Evolutionary conservation across 2,888 invertebrate species (phyloP), one percentile per base, ranked within the genome.

Genomic region (Doris montereyensis): DNA sequence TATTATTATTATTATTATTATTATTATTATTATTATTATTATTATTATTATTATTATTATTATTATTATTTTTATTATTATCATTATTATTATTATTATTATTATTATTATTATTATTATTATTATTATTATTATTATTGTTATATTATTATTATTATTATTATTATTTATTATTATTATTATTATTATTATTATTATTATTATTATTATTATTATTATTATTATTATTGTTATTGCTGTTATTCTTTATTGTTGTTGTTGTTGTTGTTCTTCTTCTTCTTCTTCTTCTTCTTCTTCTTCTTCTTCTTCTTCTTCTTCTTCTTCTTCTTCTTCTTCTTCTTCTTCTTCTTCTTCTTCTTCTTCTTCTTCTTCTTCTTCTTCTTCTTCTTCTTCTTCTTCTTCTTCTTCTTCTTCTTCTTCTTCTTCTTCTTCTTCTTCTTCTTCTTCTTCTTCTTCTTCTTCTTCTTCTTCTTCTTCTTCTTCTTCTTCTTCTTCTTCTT

Each of bases 381-480:
- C 73, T 57, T 26, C 73, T 73, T 28, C 52, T 57, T 28, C 73
- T 24, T 13, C 58, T 73, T 28, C 57, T 73, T 10, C 73, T 72
- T 21, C 35, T 72, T 41, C 35, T 24, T 17, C 70, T 34, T 34
- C 35, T 71, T n/a, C 17, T 26, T 10, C 24, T 52, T 24, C 3
- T 35, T 26, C 5, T 72, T 1, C 32, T 32, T 4, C 60, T 75
- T 8, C 21, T 8, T 21, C n/a, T 30, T 0, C 62, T 32, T 0
- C 30, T 58, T 13, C 60, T 8, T 26, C 21, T 1, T 3, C 30
- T 1, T 10, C 32, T 73, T 5, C n/a, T 10, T 24, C 41, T 10
- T 52, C 26, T 2, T 52, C 4, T 26, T 8, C 28, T 26, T 34
- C 71, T 71, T 5, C n/a, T n/a, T 62, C 62, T 62, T n/a, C 8